phyloP scores from a whole-genome alignment of 2,888 invertebrate species.

The Kryphioiulus occultus region DNA sequence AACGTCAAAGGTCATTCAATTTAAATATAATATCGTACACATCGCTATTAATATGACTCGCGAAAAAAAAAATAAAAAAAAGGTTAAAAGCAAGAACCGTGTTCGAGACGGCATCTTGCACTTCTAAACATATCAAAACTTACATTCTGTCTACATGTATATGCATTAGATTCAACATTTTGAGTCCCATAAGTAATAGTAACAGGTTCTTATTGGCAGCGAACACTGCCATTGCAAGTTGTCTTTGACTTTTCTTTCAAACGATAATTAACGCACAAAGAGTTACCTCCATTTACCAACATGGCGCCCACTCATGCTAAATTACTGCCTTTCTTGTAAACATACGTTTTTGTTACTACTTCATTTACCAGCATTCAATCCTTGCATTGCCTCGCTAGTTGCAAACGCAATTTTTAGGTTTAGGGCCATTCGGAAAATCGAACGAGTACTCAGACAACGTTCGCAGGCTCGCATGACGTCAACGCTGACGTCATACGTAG shows the following conservation, averaged over 20 bases:
- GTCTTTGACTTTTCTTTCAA: neutral
- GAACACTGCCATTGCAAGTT: neutral
- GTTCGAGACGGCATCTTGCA: neutral
- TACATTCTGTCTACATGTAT: neutral
- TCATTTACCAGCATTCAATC: neutral
- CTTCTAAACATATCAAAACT: neutral
- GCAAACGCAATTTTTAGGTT: too few relatives aligned
- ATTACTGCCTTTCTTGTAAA: neutral
- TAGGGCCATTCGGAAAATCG: too few relatives aligned
- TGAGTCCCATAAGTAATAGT: slow-evolving; percentile 31
- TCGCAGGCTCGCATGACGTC: too few relatives aligned
- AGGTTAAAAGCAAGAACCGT: neutral
- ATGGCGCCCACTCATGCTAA: neutral
- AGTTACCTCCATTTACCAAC: neutral
- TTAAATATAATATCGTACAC: neutral
- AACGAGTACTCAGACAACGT: too few relatives aligned
- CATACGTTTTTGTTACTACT: neutral
- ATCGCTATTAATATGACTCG: neutral
- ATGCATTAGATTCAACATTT: neutral
- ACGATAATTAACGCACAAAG: neutral
- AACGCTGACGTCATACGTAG: too few relatives aligned
- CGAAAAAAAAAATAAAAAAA: neutral
- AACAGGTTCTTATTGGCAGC: neutral
- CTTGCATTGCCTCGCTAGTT: neutral
- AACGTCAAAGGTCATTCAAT: neutral